Base-by-base conservation (phyloP, 92 coral and sea anemone species). In the Epizoanthus illoricatus region DNA sequence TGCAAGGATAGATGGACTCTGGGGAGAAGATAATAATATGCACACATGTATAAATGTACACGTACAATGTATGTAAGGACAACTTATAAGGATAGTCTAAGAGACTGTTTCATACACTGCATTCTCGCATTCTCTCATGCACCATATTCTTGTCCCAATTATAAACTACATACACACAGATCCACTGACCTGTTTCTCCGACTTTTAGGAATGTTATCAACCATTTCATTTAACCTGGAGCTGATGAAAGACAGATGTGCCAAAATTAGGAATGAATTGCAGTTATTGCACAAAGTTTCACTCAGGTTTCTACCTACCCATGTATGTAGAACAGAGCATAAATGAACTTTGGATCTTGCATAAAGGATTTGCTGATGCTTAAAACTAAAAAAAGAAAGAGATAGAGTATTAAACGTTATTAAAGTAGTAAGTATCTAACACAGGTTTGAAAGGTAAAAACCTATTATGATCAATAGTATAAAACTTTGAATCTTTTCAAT, bases 241-340 rank as follows among this genome's bases (percentile, higher is more conserved):
- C 99, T 96, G 74, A 5, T 23, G 18, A 52, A 68, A 36, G 10
- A 20, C 33, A 58, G 10, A 49, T 36, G 16, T 67, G 58, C 19
- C 60, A 33, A 45, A 41, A 55, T 65, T 52, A 41, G 71, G 20
- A 42, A 15, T 21, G 57, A 9, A 79, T 33, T 42, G 7, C n/a
- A 47, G 45, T 21, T 2, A 17, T 18, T 21, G 41, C 12, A 39
- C 17, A 71, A 79, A 61, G 71, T 21, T 36, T 10, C 7, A 73
- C 5, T 2, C 16, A 62, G 5, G 28, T 56, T 33, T 65, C 40
- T 15, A 90, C 99, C 75, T 84, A 97, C 99, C 99, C 99, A 83
- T 94, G 99, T 21, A 84, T 69, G 74, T 97, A 97, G 79, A 97
- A 92, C 42, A 97, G 87, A 5, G 99, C 91, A 74, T 97, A 94